Evolutionary conservation across 2,888 invertebrate genomes (phyloP), one percentile per base, ranked within the genome.

Genomic region (Silvanus unidentatus): DNA sequence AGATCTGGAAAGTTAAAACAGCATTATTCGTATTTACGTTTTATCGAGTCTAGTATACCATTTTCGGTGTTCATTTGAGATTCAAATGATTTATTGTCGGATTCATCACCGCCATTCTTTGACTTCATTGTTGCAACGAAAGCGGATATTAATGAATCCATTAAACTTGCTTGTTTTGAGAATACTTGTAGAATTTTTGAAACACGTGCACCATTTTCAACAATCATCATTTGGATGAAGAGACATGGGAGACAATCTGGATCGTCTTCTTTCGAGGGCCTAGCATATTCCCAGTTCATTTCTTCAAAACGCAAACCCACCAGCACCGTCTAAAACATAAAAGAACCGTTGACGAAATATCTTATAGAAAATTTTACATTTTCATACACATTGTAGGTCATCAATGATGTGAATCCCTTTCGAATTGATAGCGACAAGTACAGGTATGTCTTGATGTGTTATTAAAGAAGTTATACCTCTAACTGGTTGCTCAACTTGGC

Each of bases 401-500:
- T 94, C 92, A 49, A 93, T 87, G 48, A 94, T 82, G 65, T 88
- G 90, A 49, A 94, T 81, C 2, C 90, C 90, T 45, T 81, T 80
- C 1, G 85, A 81, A 66, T 92, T 94, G 59, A 96, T 82, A n/a
- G 89, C 93, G 32, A 95, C 82, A 35, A 89, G 76, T 13, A 97
- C 90, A 3, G 91, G 86, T 53, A 91, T 80, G 68, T 95, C 94
- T 57, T 86, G 87, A 68, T 91, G 88, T 1, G 86, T 88, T 45
- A 93, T 79, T 62, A 93, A 77, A 44, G 90, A 88, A 47, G 88
- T 86, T 47, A 94, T 75, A 39, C 90, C 90, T 43, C 89, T 79
- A 1, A 89, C 86, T 0, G 94, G 94, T 70, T 91, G 89, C 70
- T 96, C 95, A 42, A 96, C 86, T 74, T 94, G 93, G 6, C 94